These are phyloP conservation scores for Pituophis catenifer DNA, from an alignment of 2,113 vertebrate species.

Conservation along the genomic window DNA sequence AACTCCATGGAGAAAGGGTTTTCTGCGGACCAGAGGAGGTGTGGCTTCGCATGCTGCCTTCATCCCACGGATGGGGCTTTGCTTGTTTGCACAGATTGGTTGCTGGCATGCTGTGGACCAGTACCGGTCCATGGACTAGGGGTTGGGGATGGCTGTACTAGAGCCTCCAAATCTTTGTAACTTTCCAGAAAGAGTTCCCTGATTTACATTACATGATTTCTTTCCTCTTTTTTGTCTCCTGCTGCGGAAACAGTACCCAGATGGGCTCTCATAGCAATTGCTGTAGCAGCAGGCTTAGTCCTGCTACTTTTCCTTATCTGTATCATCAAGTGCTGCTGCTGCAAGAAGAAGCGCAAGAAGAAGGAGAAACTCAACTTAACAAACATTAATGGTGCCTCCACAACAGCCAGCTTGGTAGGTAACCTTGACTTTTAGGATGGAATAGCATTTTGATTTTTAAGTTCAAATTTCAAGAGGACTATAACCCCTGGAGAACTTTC, in stretches of 20 bases:
- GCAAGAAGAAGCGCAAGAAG: conserved; percentile 69
- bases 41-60: no score
- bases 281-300: conserved; percentile 56
- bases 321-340: conserved; percentile 74
- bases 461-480: not conserved
- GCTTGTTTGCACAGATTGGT: no score
- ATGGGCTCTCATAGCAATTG: conserved; percentile 72
- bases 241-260: conserved; percentile 73
- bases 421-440: not conserved
- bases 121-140: no score
- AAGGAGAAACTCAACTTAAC: conserved; percentile 69
- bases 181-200: not conserved
- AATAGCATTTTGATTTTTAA: not conserved
- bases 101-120: no score
- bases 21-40: no score
- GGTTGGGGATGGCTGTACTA: no score
- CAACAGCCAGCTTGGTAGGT: conserved; percentile 70
- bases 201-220: not conserved
- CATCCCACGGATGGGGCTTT: no score
- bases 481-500: not conserved
- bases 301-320: conserved; percentile 76
- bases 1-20: no score
- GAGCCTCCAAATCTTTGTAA: not conserved
- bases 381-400: conserved; percentile 46
- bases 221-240: not conserved